These are phyloP conservation scores for Itoplectis maculator DNA, from an alignment of 2,888 invertebrate species.

Conservation along the genomic window DNA sequence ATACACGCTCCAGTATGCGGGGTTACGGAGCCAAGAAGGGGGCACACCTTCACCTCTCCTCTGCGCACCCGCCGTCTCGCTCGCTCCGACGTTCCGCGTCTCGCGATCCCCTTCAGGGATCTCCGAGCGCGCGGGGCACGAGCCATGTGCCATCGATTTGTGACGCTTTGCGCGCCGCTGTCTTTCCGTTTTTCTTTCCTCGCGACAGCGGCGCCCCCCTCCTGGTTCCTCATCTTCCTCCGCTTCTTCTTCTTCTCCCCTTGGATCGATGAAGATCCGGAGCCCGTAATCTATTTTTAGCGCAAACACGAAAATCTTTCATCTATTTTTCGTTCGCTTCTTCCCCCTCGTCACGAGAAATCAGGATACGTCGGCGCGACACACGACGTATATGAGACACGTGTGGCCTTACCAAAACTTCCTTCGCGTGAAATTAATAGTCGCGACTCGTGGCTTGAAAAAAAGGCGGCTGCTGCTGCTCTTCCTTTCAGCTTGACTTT, in stretches of 20 bases:
- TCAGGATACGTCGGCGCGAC: neutral
- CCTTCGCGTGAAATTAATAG: slow-evolving; percentile 60
- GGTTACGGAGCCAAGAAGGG: slow-evolving; percentile 43
- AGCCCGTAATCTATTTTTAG: slow-evolving; percentile 63
- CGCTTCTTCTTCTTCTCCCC: slow-evolving; percentile 25
- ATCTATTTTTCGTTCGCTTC: slow-evolving; percentile 23
- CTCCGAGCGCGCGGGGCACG: slow-evolving; percentile 60
- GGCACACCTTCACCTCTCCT: slow-evolving; percentile 58
- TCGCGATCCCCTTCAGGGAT: slow-evolving; percentile 40
- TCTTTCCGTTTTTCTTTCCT: slow-evolving; percentile 58
- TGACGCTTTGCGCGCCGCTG: slow-evolving; percentile 59
- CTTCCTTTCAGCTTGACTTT: slow-evolving; percentile 59
- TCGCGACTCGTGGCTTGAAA: slow-evolving; percentile 39
- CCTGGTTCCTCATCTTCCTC: slow-evolving; percentile 35
- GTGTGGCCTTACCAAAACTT: slow-evolving; percentile 59
- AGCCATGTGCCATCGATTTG: slow-evolving; percentile 67
- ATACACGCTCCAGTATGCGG: slow-evolving; percentile 4
- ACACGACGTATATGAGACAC: slow-evolving; percentile 21
- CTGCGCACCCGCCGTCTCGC: slow-evolving; percentile 15
- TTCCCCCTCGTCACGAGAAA: slow-evolving; percentile 17
- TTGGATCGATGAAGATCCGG: slow-evolving; percentile 57
- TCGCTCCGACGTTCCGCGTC: slow-evolving; percentile 29
- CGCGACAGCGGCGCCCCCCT: slow-evolving; percentile 7
- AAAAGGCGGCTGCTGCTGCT: slow-evolving; percentile 4
- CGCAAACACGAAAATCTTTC: slow-evolving; percentile 28